Percentiles rank a stretch among this genome's conserved stretches.
Evolutionary conservation across 35 echinoderm and acorn worm species (phyloP).

Genomic region (Lytechinus pictus): DNA sequence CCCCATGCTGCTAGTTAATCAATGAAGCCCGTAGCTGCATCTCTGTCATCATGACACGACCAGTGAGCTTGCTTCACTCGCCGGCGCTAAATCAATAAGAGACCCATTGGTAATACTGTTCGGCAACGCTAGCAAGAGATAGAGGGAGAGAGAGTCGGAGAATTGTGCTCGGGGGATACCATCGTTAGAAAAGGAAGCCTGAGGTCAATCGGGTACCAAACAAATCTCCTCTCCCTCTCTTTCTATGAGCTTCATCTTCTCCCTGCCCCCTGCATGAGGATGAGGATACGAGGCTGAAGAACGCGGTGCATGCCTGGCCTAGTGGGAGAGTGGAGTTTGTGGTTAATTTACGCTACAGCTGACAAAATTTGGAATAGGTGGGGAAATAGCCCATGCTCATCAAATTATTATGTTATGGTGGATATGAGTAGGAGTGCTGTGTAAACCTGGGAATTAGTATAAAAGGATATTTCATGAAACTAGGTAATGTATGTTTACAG

Average conservation of each 20-base stretch:
- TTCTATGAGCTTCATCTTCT: background rate
- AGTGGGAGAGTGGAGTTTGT: background rate
- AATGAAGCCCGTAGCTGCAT: background rate
- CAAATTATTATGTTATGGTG: background rate
- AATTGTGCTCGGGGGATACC: background rate
- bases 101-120: background rate
- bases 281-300: background rate
- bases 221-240: background rate
- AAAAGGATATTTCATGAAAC: background rate
- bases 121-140: background rate
- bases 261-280: background rate
- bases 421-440: background rate
- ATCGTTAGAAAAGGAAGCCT: background rate
- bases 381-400: background rate
- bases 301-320: background rate
- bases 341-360: background rate
- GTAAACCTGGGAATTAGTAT: background rate
- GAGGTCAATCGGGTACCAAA: background rate
- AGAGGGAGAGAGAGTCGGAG: too few relatives aligned
- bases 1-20: background rate
- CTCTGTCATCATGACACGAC: conserved; percentile 9
- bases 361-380: conserved; percentile 18
- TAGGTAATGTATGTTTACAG: background rate
- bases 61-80: background rate
- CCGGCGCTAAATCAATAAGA: background rate